Conservation (phyloP, 1,140 invertebrate genomes). For the Himalopsyche phryganea region DNA sequence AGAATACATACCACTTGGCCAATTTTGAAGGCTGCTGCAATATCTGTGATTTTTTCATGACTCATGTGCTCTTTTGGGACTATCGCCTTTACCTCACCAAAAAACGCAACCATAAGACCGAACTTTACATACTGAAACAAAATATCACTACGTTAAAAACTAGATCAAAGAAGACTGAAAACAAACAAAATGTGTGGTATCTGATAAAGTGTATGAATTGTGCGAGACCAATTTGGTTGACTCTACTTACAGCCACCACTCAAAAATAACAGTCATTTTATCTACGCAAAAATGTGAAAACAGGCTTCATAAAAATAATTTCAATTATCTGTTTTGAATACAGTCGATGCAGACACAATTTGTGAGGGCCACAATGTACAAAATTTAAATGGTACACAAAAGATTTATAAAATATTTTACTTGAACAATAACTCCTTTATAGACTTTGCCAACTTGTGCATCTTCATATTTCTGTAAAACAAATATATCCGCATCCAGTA, state of each 20-base stretch:
- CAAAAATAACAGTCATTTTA: too few relatives aligned
- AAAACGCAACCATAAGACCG: conserved; percentile 59
- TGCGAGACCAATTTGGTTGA: too few relatives aligned
- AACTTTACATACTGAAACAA: conserved; percentile 35
- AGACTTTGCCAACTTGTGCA: conserved; percentile 49
- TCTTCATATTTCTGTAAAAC: conserved; percentile 48
- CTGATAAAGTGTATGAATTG: too few relatives aligned
- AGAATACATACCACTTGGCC: conserved; percentile 60
- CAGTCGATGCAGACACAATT: too few relatives aligned
- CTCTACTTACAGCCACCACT: too few relatives aligned
- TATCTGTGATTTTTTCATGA: conserved; percentile 41
- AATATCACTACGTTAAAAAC: background rate
- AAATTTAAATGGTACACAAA: too few relatives aligned
- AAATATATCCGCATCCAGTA: conserved; percentile 51
- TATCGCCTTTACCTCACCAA: conserved; percentile 56
- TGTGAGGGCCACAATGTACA: too few relatives aligned
- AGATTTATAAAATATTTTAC: conserved; percentile 36
- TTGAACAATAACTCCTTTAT: conserved; percentile 56
- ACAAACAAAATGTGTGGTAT: too few relatives aligned
- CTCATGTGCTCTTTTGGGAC: conserved; percentile 54
- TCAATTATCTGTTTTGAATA: too few relatives aligned
- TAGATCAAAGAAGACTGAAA: too few relatives aligned
- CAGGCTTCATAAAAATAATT: too few relatives aligned
- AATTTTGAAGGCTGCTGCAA: conserved; percentile 52
- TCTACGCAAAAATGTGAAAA: too few relatives aligned